A percentile compares a stretch with the other conserved stretches of the same genome.
Evolutionary conservation across 2,113 vertebrate genomes (phyloP).

Genomic region (Perca flavescens): DNA sequence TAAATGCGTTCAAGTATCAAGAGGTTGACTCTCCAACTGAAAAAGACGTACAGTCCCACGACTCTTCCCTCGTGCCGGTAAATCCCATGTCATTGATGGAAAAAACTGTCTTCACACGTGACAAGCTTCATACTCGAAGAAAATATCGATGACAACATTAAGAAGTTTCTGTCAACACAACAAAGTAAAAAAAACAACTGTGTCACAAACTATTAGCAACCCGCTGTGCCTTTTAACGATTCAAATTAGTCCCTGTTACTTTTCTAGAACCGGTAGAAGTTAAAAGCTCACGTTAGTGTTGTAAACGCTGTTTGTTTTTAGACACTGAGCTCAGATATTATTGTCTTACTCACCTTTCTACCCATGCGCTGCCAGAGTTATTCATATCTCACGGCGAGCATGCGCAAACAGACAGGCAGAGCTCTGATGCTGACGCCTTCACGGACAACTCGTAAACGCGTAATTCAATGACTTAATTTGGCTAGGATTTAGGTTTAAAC

Average conservation of each 20-base stretch:
- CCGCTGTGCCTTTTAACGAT: background rate
- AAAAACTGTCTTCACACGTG: slow-evolving; percentile 65
- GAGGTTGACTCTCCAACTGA: slow-evolving; percentile 47
- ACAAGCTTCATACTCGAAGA: background rate
- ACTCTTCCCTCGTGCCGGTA: slow-evolving; percentile 63
- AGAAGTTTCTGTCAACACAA: slow-evolving; percentile 27
- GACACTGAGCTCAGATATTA: slow-evolving; percentile 36
- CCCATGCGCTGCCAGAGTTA: slow-evolving; percentile 32
- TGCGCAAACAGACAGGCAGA: slow-evolving; percentile 56
- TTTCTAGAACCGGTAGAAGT: background rate
- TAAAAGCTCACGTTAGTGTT: background rate
- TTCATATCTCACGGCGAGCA: slow-evolving; percentile 58
- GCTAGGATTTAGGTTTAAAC: slow-evolving; percentile 7
- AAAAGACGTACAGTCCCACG: slow-evolving; percentile 58
- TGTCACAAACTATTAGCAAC: slow-evolving; percentile 19
- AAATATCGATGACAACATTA: slow-evolving; percentile 17
- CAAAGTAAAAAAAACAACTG: slow-evolving; percentile 21
- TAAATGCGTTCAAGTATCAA: slow-evolving; percentile 31
- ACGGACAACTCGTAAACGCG: slow-evolving; percentile 53
- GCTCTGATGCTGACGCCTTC: slow-evolving; percentile 50
- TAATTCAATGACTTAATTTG: background rate
- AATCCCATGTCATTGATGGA: slow-evolving; percentile 79
- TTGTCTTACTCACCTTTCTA: slow-evolving; percentile 61
- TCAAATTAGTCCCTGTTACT: background rate
- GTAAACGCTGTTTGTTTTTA: slow-evolving; percentile 10